These are phyloP conservation scores for Drosophila mojavensis DNA, from an alignment of 1,140 invertebrate species.

Conservation along the genomic window DNA sequence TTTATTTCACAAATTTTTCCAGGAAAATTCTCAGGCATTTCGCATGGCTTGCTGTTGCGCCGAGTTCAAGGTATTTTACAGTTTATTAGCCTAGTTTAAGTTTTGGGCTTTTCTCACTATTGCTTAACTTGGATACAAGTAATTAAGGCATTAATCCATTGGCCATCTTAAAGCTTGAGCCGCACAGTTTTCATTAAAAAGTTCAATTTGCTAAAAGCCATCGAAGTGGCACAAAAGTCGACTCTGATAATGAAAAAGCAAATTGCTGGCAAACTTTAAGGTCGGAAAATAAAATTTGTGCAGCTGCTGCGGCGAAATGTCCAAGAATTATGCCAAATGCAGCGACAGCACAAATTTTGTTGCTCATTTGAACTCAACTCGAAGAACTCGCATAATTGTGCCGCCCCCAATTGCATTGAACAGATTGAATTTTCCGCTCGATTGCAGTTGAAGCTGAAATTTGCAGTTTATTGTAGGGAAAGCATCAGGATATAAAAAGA, in stretches of 20 bases:
- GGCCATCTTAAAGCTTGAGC: neutral
- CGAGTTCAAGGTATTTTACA: conserved; percentile 53
- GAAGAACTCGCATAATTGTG: conserved; percentile 3
- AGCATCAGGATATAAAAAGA: too few species aligned
- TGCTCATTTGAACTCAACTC: neutral
- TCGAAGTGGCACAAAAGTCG: conserved; percentile 5
- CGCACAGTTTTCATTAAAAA: neutral
- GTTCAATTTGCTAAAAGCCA: neutral
- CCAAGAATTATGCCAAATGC: conserved; percentile 39
- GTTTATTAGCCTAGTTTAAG: conserved; percentile 68
- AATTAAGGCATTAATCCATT: conserved; percentile 5
- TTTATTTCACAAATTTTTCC: conserved; percentile 57
- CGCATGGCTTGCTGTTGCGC: conserved; percentile 16
- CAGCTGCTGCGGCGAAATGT: conserved; percentile 20
- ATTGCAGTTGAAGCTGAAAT: neutral
- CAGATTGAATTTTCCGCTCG: neutral
- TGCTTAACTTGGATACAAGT: neutral
- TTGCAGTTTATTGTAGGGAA: neutral
- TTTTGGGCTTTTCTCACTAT: neutral
- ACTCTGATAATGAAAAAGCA: neutral
- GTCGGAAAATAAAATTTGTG: conserved; percentile 1
- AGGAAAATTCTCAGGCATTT: conserved; percentile 50
- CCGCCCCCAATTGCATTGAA: neutral
- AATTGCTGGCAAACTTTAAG: conserved; percentile 5
- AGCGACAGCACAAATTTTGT: conserved; percentile 11